These are phyloP conservation scores for Hydrochoerus hydrochaeris DNA, from an alignment of 2,113 vertebrate species.

Conservation along the genomic window DNA sequence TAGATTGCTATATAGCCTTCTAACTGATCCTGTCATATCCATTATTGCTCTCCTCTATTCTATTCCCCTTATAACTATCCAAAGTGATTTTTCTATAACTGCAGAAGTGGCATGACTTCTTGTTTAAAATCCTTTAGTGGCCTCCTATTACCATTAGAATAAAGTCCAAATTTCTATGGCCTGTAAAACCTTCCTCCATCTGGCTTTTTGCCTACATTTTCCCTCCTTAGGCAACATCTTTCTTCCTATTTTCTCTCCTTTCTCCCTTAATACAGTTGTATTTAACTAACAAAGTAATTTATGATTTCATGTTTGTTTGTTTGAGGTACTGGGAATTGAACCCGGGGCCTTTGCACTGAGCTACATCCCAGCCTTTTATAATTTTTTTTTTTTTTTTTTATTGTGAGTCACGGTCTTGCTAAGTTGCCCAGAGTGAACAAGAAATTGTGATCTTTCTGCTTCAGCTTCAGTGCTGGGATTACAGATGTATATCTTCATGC, in stretches of 20 bases:
- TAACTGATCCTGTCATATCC: not conserved
- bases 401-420: not conserved
- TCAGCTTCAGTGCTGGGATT: not conserved
- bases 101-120: not conserved
- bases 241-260: not conserved
- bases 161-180: constrained; percentile 19
- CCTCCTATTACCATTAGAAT: not conserved
- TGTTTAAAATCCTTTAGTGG: constrained; percentile 7
- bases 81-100: constrained; percentile 51
- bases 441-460: not conserved
- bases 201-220: constrained; percentile 35
- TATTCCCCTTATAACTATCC: not conserved
- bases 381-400: not conserved
- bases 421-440: not conserved
- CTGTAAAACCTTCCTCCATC: constrained; percentile 21
- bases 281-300: constrained; percentile 1
- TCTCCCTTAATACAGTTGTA: not conserved
- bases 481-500: not conserved
- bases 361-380: not conserved
- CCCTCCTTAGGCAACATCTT: not conserved
- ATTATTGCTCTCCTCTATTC: not conserved
- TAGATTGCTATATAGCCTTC: not conserved
- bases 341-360: not conserved
- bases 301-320: not conserved
- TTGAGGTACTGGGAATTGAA: not conserved